phyloP scores from a whole-genome alignment of 2,797 vertebrate genomes.

The Enteromius afrohamiltoni region DNA sequence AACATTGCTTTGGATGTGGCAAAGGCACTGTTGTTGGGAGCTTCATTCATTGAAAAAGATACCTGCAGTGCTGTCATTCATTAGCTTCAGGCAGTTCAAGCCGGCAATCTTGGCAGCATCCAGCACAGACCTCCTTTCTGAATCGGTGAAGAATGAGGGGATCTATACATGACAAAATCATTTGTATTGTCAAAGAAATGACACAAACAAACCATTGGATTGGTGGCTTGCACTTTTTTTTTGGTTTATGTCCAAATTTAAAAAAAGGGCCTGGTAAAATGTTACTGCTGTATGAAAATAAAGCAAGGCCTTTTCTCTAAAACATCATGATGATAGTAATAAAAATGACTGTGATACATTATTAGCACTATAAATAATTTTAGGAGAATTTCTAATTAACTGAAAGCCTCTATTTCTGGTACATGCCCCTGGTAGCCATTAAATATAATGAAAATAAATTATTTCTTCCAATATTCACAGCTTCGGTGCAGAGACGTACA shows the following conservation, averaged over 20 bases:
- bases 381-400: background rate
- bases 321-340: background rate
- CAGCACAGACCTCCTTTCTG: conserved; percentile 80
- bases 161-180: conserved; percentile 68
- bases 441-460: conserved; percentile 6
- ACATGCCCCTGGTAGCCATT: conserved; percentile 13
- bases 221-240: conserved; percentile 20
- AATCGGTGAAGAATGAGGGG: conserved; percentile 83
- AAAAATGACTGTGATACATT: background rate
- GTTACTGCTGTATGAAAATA: background rate
- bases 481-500: conserved; percentile 69
- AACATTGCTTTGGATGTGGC: conserved; percentile 5
- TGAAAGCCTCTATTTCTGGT: conserved; percentile 18
- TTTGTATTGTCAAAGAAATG: conserved; percentile 42
- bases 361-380: conserved; percentile 9
- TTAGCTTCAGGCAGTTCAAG: conserved; percentile 80
- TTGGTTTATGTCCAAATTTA: background rate
- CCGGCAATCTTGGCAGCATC: conserved; percentile 83
- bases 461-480: background rate
- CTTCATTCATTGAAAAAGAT: conserved; percentile 47
- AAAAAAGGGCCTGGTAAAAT: background rate
- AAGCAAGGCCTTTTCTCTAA: conserved; percentile 9
- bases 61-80: conserved; percentile 86
- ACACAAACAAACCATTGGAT: conserved; percentile 30
- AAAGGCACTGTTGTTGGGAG: background rate